Evolutionary conservation across 2,888 invertebrate species (phyloP), one percentile per base, ranked within the genome.

Genomic region (Acronicta alni): DNA sequence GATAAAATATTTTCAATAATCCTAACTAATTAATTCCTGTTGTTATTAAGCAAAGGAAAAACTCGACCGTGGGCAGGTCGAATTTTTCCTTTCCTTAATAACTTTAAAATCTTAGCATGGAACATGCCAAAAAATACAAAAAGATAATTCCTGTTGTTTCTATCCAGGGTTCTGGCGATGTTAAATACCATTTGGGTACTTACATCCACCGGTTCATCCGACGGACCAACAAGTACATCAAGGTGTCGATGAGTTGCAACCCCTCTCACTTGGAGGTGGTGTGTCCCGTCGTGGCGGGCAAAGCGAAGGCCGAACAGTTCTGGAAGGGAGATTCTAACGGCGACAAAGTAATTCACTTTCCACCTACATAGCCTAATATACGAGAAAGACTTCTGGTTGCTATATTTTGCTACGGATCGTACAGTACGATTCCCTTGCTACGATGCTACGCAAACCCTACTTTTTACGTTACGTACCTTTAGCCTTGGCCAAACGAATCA

Each of bases 221-320:
- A 23, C 95, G 96, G 45, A 98, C 97, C 64, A 96, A 97, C 89
- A 97, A 96, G 86, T 93, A 93, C 75, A 96, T 98, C 77, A 97
- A 97, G 75, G 95, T 99, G 79, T 97, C 98, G 26, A 97, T 99
- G 78, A 97, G 98, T 63, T 98, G 98, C 16, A 99, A 99, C 93
- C 98, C 99, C n/a, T 98, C 98, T 10, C 99, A 99, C 87, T 95
- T 99, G 90, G 99, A 99, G 91, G 97, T 97, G 51, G 97, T 97
- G 16, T 96, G 97, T 80, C 97, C 98, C 0, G 96, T 98, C 5
- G 98, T 98, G 0, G 96, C 97, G 82, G 99, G 99, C 53, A 98
- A 98, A 88, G 96, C 97, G 5, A 95, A 96, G 67, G 98, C 98
- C 1, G 98, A 98, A 83, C 98, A 98, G 88, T 97, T 97, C 85